phyloP scores from a whole-genome alignment of 2,888 invertebrate species.

The Octonoba sinensis region DNA sequence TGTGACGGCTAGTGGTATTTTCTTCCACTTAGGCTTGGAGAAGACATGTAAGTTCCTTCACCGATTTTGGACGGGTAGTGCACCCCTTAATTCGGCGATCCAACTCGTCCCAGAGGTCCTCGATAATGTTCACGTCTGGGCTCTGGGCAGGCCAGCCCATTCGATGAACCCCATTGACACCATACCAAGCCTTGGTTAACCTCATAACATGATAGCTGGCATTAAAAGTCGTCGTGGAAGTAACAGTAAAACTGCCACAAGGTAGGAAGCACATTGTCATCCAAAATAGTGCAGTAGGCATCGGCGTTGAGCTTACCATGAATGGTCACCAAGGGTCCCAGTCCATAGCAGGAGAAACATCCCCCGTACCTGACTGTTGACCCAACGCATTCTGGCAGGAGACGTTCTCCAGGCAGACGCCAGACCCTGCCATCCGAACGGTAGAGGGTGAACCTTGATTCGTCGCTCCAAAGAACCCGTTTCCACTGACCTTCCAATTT shows the following conservation, averaged over 20 bases:
- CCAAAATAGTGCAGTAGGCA: too few relatives aligned
- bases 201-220: too few relatives aligned
- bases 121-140: constrained; percentile 19
- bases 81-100: constrained; percentile 11
- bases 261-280: too few relatives aligned
- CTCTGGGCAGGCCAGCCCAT: constrained; percentile 7
- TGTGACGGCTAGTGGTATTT: neutral
- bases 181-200: constrained; percentile 15
- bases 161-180: constrained; percentile 12
- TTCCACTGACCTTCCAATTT: neutral
- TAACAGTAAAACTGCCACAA: neutral
- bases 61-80: constrained; percentile 5
- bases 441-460: neutral
- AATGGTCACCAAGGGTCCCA: too few relatives aligned
- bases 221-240: too few relatives aligned
- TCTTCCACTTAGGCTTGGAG: constrained; percentile 7
- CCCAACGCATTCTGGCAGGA: too few relatives aligned
- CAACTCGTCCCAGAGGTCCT: constrained; percentile 7
- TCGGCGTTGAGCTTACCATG: too few relatives aligned
- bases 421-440: neutral
- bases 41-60: constrained; percentile 1
- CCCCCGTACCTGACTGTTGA: too few relatives aligned
- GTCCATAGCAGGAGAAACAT: too few relatives aligned
- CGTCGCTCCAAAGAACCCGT: neutral
- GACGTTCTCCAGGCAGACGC: neutral